phyloP scores from a whole-genome alignment of 2,888 invertebrate species.

The Nysson spinosus region DNA sequence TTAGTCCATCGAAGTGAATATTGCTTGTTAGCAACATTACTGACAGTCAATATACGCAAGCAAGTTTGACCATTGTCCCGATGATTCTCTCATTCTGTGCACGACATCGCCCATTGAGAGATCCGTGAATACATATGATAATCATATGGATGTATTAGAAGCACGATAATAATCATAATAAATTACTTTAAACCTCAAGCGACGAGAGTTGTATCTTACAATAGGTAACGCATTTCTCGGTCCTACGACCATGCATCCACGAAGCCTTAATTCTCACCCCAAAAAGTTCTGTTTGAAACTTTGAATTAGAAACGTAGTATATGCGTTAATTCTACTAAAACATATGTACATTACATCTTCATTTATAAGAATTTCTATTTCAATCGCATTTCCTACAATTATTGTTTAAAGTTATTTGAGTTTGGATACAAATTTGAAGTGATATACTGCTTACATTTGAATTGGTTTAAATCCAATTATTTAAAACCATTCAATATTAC shows the following conservation, averaged over 20 bases:
- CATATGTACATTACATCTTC: too few relatives aligned
- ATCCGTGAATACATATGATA: constrained; percentile 38
- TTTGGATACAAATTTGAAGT: too few relatives aligned
- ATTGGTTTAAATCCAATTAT: too few relatives aligned
- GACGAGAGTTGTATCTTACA: constrained; percentile 49
- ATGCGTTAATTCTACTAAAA: too few relatives aligned
- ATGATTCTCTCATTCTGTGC: constrained; percentile 4
- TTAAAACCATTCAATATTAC: too few relatives aligned
- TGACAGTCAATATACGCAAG: background rate
- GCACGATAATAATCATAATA: constrained; percentile 60
- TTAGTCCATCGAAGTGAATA: too few relatives aligned
- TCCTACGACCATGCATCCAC: constrained; percentile 28
- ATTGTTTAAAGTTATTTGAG: too few relatives aligned
- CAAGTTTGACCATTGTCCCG: constrained; percentile 1
- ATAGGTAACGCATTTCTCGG: constrained; percentile 31
- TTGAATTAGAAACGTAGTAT: background rate
- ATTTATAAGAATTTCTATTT: too few relatives aligned
- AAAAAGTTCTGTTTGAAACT: background rate
- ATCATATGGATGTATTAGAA: constrained; percentile 61
- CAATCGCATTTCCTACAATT: too few relatives aligned
- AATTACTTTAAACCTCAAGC: constrained; percentile 60
- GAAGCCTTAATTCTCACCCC: constrained; percentile 7
- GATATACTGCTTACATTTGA: too few relatives aligned
- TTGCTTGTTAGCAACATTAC: too few relatives aligned
- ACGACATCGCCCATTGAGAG: constrained; percentile 20